A percentile compares a stretch with the other conserved stretches of the same genome.
These are phyloP conservation scores for Sicus ferrugineus DNA, from an alignment of 2,888 invertebrate genomes.

Conservation along the genomic window DNA sequence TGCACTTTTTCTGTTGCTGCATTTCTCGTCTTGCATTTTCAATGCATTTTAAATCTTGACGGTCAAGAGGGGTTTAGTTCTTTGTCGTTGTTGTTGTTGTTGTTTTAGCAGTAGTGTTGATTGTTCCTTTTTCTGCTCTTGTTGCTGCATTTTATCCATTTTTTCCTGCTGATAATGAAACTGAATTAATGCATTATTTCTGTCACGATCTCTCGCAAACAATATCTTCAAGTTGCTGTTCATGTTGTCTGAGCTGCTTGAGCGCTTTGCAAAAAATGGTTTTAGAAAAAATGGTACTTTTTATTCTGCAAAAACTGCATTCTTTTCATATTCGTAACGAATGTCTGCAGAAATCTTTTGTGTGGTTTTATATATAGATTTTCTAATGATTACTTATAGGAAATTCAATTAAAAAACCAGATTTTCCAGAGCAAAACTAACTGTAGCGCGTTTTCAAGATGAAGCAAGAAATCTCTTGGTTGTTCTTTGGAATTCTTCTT, in stretches of 20 bases:
- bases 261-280: too few relatives aligned
- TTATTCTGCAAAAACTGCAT: too few relatives aligned
- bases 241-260: too few relatives aligned
- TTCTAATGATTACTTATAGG: background rate
- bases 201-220: slow-evolving; percentile 56
- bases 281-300: too few relatives aligned
- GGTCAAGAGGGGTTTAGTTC: slow-evolving; percentile 16
- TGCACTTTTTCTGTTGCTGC: background rate
- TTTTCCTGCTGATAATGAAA: slow-evolving; percentile 3
- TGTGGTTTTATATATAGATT: too few relatives aligned
- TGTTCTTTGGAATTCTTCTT: background rate
- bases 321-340: too few relatives aligned
- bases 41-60: slow-evolving; percentile 29
- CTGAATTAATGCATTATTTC: slow-evolving; percentile 52
- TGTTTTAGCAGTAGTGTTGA: background rate
- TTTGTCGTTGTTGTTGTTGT: background rate
- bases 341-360: too few relatives aligned
- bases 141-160: background rate
- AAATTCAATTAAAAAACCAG: background rate
- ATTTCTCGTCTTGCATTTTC: background rate
- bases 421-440: background rate
- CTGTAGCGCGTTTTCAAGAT: background rate
- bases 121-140: slow-evolving; percentile 20
- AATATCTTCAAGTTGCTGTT: slow-evolving; percentile 52
- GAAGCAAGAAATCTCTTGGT: background rate